Evolutionary conservation across 2,797 vertebrate species (phyloP), one percentile per base, ranked within the genome.

Genomic region (Diplodus puntazzo): DNA sequence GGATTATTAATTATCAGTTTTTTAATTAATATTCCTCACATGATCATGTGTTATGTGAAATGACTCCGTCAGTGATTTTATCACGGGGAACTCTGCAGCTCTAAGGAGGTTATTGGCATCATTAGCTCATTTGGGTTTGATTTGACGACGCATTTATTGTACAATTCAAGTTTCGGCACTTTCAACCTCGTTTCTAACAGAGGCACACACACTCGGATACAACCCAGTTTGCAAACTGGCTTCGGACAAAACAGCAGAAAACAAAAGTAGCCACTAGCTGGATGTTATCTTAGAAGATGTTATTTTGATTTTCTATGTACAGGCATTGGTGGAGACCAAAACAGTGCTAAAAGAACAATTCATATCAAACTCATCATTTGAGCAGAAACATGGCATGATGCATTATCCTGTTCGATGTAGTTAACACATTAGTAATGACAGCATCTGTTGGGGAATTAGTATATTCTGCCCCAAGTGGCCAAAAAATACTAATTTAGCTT

Each of bases 1-100:
- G 9, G 17, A 71, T 69, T 17, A 46, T 57, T 64, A 43, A 75
- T 65, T 34, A 43, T 27, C 30, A 42, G 34, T 20, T 27, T 62
- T 39, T 43, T 43, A 66, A 77, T 59, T 74, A 81, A 62, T 55
- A 55, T 14, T 30, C 72, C 43, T 61, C 34, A 61, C 30, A 69
- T 21, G 17, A 80, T 68, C 20, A 18, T 7, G 59, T 54, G 45
- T 14, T 13, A 52, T 43, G 45, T 70, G 57, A 64, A 70, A 48
- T 1, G 21, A 60, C 14, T 65, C 34, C 17, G 12, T 65, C 18
- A 50, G 20, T 70, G 23, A 75, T 62, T 42, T 64, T 60, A 16
- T 48, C 8, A 25, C 14, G 21, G 30, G 55, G 23, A 74, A 23
- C 27, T 66, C 55, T 34, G 42, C 49, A 60, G 48, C 30, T 48